Base-by-base conservation (phyloP, 2,113 vertebrate genomes). In the Mormyrus iriodes region DNA sequence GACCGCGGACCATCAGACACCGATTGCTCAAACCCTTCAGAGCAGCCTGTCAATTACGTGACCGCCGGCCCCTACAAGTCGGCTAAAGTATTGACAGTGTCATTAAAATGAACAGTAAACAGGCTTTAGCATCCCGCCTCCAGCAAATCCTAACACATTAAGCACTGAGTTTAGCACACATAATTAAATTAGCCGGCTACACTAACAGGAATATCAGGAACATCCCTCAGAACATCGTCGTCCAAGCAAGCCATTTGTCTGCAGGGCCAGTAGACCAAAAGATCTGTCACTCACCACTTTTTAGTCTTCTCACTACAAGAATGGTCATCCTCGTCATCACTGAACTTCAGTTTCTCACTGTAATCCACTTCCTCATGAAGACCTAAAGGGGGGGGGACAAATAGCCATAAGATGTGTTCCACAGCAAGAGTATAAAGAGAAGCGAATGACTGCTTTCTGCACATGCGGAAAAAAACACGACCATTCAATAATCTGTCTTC, bases 361-460 rank as follows among this genome's bases (percentile, higher is more conserved):
- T 99, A 99, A 95, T 99, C 98, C 79, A 99, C 98, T 95, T 99
- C 98, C 90, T 99, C 98, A 0, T 99, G 98, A 89, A 99, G 97
- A 89, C 98, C 98, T 99, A 88, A 89, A 13, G 5, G 5, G 73
- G 58, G n/a, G 44, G 24, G 69, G 35, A 86, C 8, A 27, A 35
- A 19, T 13, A 51, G 52, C 44, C 51, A 61, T 10, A 9, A 88
- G 35, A 65, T 3, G 4, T 19, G 2, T 19, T 42, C 4, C 76
- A 39, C 76, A 82, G 76, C 13, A 44, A 8, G 8, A 46, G 44
- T 73, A 85, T 42, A 65, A n/a, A n/a, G n/a, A n/a, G n/a, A n/a
- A 42, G 58, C 9, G 17, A n/a, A 53, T 21, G 58, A 9, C n/a
- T 49, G 7, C 39, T 19, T 52, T 76, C 35, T 39, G 31, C 69